Evolutionary conservation across 2,113 vertebrate genomes (phyloP).

Genomic region (Egretta garzetta): DNA sequence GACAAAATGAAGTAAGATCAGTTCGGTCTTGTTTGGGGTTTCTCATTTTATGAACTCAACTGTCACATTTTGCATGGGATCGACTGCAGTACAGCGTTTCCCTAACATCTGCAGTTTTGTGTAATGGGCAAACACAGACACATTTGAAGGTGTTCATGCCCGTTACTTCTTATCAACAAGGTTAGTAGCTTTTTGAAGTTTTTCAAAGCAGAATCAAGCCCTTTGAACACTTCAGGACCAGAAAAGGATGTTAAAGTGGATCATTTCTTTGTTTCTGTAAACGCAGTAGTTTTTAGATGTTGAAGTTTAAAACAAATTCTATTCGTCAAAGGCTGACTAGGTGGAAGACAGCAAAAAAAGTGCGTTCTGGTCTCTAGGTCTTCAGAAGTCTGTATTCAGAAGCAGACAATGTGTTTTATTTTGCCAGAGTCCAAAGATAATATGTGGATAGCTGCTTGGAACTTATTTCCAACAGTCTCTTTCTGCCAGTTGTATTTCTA

Average conservation of each 20-base stretch:
- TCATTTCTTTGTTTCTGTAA: neutral
- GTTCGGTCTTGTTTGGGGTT: neutral
- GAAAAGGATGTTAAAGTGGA: neutral
- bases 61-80: neutral
- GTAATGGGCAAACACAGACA: neutral
- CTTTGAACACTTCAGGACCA: neutral
- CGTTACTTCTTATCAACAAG: neutral
- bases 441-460: neutral
- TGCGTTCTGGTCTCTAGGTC: neutral
- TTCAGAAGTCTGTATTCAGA: neutral
- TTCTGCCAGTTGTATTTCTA: neutral
- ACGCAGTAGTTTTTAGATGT: neutral
- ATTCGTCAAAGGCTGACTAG: neutral
- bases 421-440: neutral
- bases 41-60: neutral
- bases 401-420: neutral
- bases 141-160: neutral
- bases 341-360: neutral
- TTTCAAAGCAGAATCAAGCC: neutral
- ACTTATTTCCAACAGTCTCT: neutral
- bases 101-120: neutral
- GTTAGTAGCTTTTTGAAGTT: neutral
- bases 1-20: conserved; percentile 64
- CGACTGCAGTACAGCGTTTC: neutral
- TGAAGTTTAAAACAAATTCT: neutral